Conservation (phyloP, 2,888 invertebrate genomes). For the Plutella xylostella region DNA sequence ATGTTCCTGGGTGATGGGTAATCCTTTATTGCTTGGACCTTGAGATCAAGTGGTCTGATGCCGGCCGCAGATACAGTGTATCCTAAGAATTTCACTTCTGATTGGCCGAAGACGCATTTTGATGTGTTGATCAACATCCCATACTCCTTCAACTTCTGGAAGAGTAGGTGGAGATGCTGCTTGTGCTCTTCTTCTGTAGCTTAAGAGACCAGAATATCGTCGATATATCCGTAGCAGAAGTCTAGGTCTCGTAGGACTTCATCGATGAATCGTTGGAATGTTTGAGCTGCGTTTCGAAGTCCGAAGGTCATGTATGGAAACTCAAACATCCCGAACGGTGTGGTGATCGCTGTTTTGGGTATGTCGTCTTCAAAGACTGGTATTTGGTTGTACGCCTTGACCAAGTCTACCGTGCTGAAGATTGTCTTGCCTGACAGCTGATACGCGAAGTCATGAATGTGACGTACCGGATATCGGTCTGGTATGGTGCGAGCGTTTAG, state of each 20-base stretch:
- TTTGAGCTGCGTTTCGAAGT: slow-evolving; percentile 38
- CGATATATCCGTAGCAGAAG: slow-evolving; percentile 29
- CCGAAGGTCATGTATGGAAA: slow-evolving; percentile 31
- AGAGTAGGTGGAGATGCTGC: slow-evolving; percentile 21
- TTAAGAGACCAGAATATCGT: slow-evolving; percentile 24
- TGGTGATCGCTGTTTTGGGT: slow-evolving; percentile 26
- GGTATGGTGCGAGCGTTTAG: slow-evolving; percentile 24
- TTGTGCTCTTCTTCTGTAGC: slow-evolving; percentile 18
- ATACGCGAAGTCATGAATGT: slow-evolving; percentile 17
- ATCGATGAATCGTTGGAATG: no score
- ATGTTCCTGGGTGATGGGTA: slow-evolving; percentile 13
- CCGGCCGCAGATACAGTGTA: slow-evolving; percentile 75
- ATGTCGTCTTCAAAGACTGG: slow-evolving; percentile 28
- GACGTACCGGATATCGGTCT: slow-evolving; percentile 24
- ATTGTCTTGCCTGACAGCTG: neutral
- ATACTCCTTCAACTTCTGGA: slow-evolving; percentile 12
- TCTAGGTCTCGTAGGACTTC: slow-evolving; percentile 24
- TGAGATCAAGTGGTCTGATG: slow-evolving; percentile 41
- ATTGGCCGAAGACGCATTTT: slow-evolving; percentile 4
- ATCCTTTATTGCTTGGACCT: slow-evolving; percentile 13
- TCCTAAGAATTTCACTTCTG: slow-evolving; percentile 2
- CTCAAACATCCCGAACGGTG: slow-evolving; percentile 29
- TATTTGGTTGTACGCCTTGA: slow-evolving; percentile 34
- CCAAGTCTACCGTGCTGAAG: neutral
- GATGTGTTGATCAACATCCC: neutral